These are phyloP conservation scores for Cheirogaleus medius DNA, from an alignment of 2,113 vertebrate species.

Conservation along the genomic window DNA sequence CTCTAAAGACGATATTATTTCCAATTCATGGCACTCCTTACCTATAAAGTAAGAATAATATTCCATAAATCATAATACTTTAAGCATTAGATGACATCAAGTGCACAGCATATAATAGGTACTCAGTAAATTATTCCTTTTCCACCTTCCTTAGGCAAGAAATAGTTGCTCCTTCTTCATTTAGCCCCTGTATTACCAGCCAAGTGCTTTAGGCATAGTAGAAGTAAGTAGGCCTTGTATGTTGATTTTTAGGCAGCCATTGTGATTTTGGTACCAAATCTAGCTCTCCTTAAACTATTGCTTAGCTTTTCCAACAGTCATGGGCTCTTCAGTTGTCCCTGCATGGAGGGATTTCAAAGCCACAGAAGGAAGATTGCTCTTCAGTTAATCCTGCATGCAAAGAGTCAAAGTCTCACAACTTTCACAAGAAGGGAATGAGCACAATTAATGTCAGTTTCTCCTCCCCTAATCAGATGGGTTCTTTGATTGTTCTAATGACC, in stretches of 20 bases:
- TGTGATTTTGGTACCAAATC: background rate
- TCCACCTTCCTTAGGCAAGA: background rate
- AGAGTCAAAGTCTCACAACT: background rate
- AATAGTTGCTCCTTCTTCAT: background rate
- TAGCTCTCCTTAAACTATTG: background rate
- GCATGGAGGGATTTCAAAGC: background rate
- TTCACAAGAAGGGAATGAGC: background rate
- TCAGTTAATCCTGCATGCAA: background rate
- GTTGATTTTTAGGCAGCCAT: slow-evolving; percentile 14
- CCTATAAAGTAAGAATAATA: slow-evolving; percentile 20
- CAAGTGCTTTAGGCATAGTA: background rate
- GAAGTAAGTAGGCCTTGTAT: background rate
- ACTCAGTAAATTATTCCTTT: background rate
- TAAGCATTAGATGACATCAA: background rate
- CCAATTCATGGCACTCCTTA: background rate
- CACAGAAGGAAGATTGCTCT: background rate
- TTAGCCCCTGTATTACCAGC: background rate
- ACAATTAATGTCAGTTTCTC: background rate
- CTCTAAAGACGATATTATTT: slow-evolving; percentile 11
- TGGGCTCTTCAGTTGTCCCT: background rate
- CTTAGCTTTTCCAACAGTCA: background rate
- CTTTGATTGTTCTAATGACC: background rate
- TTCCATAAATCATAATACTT: background rate
- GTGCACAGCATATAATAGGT: background rate
- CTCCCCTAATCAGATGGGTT: background rate